phyloP scores from a whole-genome alignment of 2,113 vertebrate species.

The Barbus barbus region DNA sequence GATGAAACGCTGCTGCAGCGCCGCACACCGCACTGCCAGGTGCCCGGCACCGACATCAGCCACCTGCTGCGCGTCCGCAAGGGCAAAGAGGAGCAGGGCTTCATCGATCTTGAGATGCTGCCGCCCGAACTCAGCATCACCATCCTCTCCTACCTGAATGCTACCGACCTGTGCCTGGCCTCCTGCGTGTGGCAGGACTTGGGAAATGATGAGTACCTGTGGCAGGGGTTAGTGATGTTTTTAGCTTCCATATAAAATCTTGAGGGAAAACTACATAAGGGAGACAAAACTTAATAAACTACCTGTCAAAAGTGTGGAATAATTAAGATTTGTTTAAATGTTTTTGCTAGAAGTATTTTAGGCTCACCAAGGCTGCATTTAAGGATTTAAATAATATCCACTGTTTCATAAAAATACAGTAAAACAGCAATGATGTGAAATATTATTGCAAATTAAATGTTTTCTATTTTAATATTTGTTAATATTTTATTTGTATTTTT shows the following conservation, averaged over 20 bases:
- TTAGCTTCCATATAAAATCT: not conserved
- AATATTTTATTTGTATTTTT: not conserved
- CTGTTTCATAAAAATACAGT: too few relatives aligned
- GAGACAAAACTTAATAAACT: not conserved
- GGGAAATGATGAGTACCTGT: constrained; percentile 93
- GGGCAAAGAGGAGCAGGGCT: constrained; percentile 87
- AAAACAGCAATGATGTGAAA: too few relatives aligned
- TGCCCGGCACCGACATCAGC: constrained; percentile 88
- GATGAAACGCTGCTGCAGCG: constrained; percentile 55
- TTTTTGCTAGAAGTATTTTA: too few relatives aligned
- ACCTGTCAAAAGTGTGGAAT: too few relatives aligned
- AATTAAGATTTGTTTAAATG: too few relatives aligned
- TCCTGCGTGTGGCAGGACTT: constrained; percentile 97
- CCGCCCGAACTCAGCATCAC: constrained; percentile 96
- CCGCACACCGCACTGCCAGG: constrained; percentile 81
- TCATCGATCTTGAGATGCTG: constrained; percentile 96
- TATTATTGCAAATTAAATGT: not conserved
- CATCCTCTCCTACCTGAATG: constrained; percentile 97
- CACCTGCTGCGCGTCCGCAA: constrained; percentile 88
- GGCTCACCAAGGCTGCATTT: too few relatives aligned
- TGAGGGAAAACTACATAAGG: not conserved
- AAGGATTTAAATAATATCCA: too few relatives aligned
- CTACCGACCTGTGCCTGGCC: constrained; percentile 96
- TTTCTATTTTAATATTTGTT: not conserved
- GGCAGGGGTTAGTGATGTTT: constrained; percentile 88